Base-by-base conservation (phyloP, 2,888 invertebrate species). In the Itoplectis maculator region DNA sequence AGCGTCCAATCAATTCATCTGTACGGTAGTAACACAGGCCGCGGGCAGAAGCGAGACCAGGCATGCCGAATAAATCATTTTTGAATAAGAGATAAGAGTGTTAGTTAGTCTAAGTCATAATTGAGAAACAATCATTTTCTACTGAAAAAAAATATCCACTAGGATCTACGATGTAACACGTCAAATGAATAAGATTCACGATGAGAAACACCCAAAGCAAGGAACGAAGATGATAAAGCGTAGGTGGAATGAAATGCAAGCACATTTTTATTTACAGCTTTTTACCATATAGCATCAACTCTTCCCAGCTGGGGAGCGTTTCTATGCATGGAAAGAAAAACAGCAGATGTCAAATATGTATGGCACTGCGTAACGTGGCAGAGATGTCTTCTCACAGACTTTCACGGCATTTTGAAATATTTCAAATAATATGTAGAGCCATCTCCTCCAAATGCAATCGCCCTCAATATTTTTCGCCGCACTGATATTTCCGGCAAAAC, bases 231-330 rank as follows among this genome's bases (percentile, higher is more conserved):
- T 73, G 47, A 68, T 49, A 45, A 66, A 77, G 79, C 78, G 11
- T 72, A 11, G 40, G 29, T 63, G 45, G 79, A 82, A 86, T 54
- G 82, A 87, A 86, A 83, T 85, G 85, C 88, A 89, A 88, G 88
- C 88, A 90, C 85, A 85, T 85, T 83, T 85, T 85, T 86, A 84
- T 84, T 76, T 83, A 84, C 82, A 88, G 86, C 87, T 85, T 72
- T 90, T 92, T 92, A 92, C 92, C 92, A 90, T 92, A 91, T 90
- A 92, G 90, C 91, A 92, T 91, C 91, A 92, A 87, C 88, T 92
- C 92, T 92, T 92, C 92, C 92, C 92, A 92, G 91, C 90, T 92
- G 81, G 92, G 92, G 90, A 92, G 92, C 90, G 85, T 92, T 89
- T 92, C 92, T 92, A 91, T 87, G 87, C 88, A 90, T 84, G 89